Base-by-base conservation (phyloP, 64 coral and sea anemone species). In the Stichodactyla mertensii region DNA sequence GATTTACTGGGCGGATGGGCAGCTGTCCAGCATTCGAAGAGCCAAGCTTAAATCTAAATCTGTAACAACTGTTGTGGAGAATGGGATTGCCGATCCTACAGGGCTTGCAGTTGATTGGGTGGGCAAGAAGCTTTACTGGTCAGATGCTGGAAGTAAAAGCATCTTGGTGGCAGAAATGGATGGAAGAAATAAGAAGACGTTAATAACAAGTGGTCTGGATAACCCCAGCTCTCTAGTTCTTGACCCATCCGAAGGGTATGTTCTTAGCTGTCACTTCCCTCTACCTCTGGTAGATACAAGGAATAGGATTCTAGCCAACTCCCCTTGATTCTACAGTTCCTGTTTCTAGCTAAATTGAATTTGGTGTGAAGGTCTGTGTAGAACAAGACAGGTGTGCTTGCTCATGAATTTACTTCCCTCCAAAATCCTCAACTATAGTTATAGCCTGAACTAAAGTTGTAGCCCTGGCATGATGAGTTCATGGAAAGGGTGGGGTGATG, bases 41-140 rank as follows among this genome's bases (percentile, higher is more conserved):
- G 90, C 90, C 23, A 86, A 80, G 18, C 61, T 92, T 4, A 74
- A 58, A 12, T 6, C 59, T 14, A 90, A 79, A 64, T 16, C 78
- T 16, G n/a, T 27, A 2, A 79, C 55, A 2, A 82, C 79, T 59
- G 90, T 92, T 23, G 45, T 87, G 55, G 53, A 87, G 0, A 23
- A 57, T 6, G 90, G 90, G 18, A 31, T 92, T 19, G 85, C 55
- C 7, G 20, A 83, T 52, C 3, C 78, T 69, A 83, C 74, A n/a
- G 79, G 87, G 55, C 59, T 93, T 4, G 92, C 87, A 36, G 77
- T 93, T 86, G 92, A 93, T 58, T 93, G 92, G 92, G 78, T 89
- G 71, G 88, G 87, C 36, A 86, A 86, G 45, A 93, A 93, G 24
- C 83, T 93, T 6, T 93, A 93, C 77, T 93, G 92, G 92, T 80